phyloP scores from a whole-genome alignment of 37 sponge, comb jelly and placozoan species.

The Oopsacas minuta region DNA sequence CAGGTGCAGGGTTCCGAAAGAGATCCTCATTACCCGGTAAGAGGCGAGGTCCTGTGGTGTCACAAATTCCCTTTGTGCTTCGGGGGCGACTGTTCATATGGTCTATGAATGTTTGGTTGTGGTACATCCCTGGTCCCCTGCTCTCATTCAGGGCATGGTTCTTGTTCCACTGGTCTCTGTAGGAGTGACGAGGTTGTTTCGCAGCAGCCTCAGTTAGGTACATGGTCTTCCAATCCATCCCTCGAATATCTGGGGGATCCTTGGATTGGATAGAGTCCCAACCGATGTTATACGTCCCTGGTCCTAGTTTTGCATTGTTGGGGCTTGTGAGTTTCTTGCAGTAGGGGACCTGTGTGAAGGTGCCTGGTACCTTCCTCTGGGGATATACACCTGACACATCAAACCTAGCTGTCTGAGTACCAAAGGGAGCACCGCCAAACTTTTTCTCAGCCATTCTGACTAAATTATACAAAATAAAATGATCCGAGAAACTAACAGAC shows the following conservation, averaged over 20 bases:
- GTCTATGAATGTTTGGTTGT: conserved; percentile 45
- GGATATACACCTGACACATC: conserved; percentile 89
- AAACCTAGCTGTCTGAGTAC: conserved; percentile 82
- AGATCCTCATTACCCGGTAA: conserved; percentile 41
- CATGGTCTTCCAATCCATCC: conserved; percentile 61
- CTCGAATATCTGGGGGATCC: conserved; percentile 7
- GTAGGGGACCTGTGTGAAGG: conserved; percentile 88
- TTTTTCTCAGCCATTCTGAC: conserved; percentile 45
- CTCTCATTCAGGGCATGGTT: conserved; percentile 39
- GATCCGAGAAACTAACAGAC: too few relatives aligned
- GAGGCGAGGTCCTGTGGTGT: conserved; percentile 48
- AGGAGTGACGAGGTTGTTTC: conserved; percentile 37
- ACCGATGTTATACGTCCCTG: conserved; percentile 69
- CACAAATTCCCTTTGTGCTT: conserved; percentile 69
- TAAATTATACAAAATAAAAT: neutral
- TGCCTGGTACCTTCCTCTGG: conserved; percentile 79
- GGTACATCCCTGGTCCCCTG: conserved; percentile 82
- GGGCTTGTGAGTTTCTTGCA: conserved; percentile 59
- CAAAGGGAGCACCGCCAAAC: conserved; percentile 77
- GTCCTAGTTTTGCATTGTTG: conserved; percentile 42
- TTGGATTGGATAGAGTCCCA: conserved; percentile 45
- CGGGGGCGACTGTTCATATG: conserved; percentile 36
- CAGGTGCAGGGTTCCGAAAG: conserved; percentile 57
- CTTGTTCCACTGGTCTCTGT: conserved; percentile 75
- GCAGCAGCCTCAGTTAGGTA: conserved; percentile 65